phyloP scores from a whole-genome alignment of 1,140 invertebrate species.

The Drosophila neocordata region DNA sequence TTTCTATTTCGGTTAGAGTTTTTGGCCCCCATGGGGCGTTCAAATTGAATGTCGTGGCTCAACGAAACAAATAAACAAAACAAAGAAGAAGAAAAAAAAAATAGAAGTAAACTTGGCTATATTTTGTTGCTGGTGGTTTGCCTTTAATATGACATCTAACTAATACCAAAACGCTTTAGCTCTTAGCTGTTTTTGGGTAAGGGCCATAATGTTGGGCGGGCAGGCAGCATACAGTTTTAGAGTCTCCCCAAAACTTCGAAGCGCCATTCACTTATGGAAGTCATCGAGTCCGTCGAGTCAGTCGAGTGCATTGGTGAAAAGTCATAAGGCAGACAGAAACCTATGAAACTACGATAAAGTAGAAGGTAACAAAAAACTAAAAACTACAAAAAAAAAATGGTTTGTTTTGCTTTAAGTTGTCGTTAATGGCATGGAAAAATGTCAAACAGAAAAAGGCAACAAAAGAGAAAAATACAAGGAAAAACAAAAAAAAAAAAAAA shows the following conservation, averaged over 20 bases:
- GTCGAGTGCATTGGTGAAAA: constrained; percentile 78
- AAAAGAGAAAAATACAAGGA: background rate
- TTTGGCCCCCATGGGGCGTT: constrained; percentile 51
- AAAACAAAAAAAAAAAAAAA: constrained; percentile 16
- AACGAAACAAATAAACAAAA: constrained; percentile 2
- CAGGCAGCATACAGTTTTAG: constrained; percentile 18
- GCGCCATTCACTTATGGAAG: constrained; percentile 70
- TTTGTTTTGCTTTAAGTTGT: constrained; percentile 59
- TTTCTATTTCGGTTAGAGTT: background rate
- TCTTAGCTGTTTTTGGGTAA: constrained; percentile 24
- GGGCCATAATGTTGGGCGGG: constrained; percentile 51
- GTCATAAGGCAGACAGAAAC: constrained; percentile 61
- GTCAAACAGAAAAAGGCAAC: constrained; percentile 51
- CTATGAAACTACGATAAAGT: constrained; percentile 15
- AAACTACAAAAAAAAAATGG: constrained; percentile 40
- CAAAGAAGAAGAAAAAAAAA: constrained; percentile 31
- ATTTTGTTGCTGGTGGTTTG: constrained; percentile 27
- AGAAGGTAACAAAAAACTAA: constrained; percentile 32
- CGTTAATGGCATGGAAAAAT: constrained; percentile 75
- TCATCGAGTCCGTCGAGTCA: constrained; percentile 51
- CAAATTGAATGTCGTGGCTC: constrained; percentile 73
- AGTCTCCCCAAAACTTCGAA: constrained; percentile 3
- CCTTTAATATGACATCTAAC: constrained; percentile 73
- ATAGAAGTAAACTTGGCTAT: constrained; percentile 61
- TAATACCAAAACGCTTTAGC: constrained; percentile 55